These are phyloP conservation scores for Diloba caeruleocephala DNA, from an alignment of 2,888 invertebrate species.

Conservation along the genomic window DNA sequence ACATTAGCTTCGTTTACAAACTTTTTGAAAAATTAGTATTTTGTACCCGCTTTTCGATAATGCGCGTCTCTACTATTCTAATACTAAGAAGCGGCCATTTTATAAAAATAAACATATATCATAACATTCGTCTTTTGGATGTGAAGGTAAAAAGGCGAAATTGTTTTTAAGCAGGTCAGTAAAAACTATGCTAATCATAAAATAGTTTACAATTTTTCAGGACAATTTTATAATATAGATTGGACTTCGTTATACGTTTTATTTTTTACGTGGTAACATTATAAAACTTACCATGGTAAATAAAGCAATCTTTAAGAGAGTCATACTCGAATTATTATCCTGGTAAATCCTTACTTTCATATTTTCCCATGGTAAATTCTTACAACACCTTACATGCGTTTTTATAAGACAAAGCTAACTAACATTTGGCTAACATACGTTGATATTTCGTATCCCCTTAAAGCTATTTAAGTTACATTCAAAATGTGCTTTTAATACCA, in stretches of 20 bases:
- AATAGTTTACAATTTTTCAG: constrained; percentile 47
- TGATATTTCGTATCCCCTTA: constrained; percentile 41
- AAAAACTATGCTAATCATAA: constrained; percentile 55
- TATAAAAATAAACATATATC: constrained; percentile 57
- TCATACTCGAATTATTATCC: constrained; percentile 23
- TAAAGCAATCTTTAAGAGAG: constrained; percentile 16
- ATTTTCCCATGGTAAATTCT: constrained; percentile 33
- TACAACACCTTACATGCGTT: constrained; percentile 45
- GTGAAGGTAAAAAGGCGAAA: constrained; percentile 28
- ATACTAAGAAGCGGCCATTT: constrained; percentile 42
- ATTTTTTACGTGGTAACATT: constrained; percentile 42
- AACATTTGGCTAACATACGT: constrained; percentile 46
- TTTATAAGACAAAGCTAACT: constrained; percentile 52
- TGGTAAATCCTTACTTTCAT: constrained; percentile 12
- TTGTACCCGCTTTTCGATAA: constrained; percentile 67
- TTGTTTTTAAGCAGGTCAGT: constrained; percentile 27
- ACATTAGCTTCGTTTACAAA: constrained; percentile 60
- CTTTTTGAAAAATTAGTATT: constrained; percentile 48
- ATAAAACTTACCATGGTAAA: constrained; percentile 39
- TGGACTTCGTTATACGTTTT: constrained; percentile 52
- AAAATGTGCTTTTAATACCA: constrained; percentile 44
- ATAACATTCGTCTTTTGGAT: constrained; percentile 20
- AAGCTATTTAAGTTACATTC: constrained; percentile 52
- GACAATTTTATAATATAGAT: constrained; percentile 36
- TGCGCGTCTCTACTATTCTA: constrained; percentile 62